phyloP scores from a whole-genome alignment of 2,797 vertebrate species.

The Mus minutoides region DNA sequence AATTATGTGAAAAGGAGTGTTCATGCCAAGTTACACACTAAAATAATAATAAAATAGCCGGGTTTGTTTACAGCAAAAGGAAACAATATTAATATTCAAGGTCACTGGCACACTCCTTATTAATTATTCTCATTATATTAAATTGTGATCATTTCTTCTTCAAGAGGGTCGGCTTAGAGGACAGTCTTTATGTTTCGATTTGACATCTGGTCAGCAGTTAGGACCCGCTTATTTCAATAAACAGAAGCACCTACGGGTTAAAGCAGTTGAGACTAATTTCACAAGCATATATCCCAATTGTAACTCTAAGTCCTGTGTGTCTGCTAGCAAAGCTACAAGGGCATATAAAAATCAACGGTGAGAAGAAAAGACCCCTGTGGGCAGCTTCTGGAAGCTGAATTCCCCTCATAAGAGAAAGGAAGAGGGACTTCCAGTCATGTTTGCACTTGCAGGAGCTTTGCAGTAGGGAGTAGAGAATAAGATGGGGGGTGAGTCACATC shows the following conservation, averaged over 20 bases:
- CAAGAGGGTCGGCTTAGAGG: constrained; percentile 77
- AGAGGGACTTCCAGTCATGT: constrained; percentile 36
- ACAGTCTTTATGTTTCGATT: constrained; percentile 72
- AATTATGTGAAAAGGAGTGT: constrained; percentile 92
- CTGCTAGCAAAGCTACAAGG: constrained; percentile 70
- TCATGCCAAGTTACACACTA: constrained; percentile 90
- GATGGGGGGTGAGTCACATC: neutral
- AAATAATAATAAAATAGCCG: constrained; percentile 89
- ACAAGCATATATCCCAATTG: constrained; percentile 74
- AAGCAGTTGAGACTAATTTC: constrained; percentile 83
- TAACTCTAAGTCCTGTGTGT: constrained; percentile 75
- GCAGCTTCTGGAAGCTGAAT: constrained; percentile 65
- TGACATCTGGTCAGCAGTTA: constrained; percentile 71
- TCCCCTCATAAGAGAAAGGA: constrained; percentile 35
- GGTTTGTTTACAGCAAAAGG: constrained; percentile 89
- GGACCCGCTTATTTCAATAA: constrained; percentile 76
- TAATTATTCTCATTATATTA: constrained; percentile 88
- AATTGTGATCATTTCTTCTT: constrained; percentile 85
- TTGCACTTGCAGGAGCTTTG: constrained; percentile 60
- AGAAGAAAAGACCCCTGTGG: constrained; percentile 57
- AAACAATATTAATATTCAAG: constrained; percentile 91
- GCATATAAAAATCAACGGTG: constrained; percentile 65
- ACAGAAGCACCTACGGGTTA: constrained; percentile 72
- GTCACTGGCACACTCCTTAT: constrained; percentile 88
- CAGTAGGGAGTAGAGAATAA: neutral